These are phyloP conservation scores for Orchestia grillus DNA, from an alignment of 1,140 invertebrate genomes.

Conservation along the genomic window DNA sequence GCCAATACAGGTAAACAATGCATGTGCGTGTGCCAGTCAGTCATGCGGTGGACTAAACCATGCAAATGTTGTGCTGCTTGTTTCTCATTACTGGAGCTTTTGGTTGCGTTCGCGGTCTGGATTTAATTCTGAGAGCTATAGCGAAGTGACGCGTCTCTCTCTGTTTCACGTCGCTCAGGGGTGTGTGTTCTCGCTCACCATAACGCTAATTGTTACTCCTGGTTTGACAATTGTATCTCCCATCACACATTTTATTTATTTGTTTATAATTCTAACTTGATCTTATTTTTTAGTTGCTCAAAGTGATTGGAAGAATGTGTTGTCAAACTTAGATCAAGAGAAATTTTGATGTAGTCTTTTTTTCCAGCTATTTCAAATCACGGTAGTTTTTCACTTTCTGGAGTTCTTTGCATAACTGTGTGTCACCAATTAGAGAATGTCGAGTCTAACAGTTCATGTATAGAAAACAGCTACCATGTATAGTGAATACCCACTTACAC, in stretches of 20 bases:
- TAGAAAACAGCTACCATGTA: not conserved
- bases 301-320: not conserved
- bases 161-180: not conserved
- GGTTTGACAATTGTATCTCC: not conserved
- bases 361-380: not conserved
- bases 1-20: no score
- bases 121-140: not conserved
- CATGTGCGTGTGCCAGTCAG: no score
- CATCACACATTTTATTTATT: not conserved
- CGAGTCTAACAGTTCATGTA: not conserved
- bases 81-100: not conserved
- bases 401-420: not conserved
- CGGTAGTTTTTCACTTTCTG: not conserved
- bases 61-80: not conserved
- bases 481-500: not conserved
- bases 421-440: not conserved
- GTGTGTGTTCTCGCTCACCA: not conserved
- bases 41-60: no score
- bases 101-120: not conserved
- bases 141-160: no score
- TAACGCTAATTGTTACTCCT: not conserved
- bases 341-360: not conserved
- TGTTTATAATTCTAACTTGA: not conserved
- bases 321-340: not conserved
- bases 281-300: slow-evolving; percentile 9